These are phyloP conservation scores for Hydrozoanthus gracilis DNA, from an alignment of 92 coral and sea anemone species.

Conservation along the genomic window DNA sequence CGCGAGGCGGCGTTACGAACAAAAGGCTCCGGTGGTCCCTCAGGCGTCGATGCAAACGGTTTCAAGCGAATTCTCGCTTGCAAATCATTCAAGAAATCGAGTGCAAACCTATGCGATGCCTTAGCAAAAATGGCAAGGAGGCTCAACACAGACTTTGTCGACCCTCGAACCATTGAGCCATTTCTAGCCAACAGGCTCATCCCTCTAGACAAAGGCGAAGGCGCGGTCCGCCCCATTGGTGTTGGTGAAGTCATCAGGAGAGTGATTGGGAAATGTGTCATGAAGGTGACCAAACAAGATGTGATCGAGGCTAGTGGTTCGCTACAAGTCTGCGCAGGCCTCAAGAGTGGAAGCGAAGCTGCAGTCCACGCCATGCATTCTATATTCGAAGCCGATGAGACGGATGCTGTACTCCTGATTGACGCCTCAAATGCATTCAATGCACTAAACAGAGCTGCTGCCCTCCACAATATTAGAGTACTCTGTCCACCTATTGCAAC, in stretches of 20 bases:
- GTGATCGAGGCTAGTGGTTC: conserved; percentile 41
- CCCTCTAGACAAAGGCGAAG: too few species aligned
- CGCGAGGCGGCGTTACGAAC: conserved; percentile 28
- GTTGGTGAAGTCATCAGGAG: not conserved
- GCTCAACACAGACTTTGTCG: conserved; percentile 17
- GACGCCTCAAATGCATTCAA: conserved; percentile 32
- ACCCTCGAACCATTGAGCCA: conserved; percentile 13
- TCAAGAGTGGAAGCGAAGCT: conserved; percentile 41
- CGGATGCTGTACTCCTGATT: too few species aligned
- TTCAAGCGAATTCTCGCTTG: conserved; percentile 14
- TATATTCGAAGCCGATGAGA: conserved; percentile 44
- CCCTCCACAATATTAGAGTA: not conserved
- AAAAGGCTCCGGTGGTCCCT: conserved; percentile 47
- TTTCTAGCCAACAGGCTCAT: not conserved
- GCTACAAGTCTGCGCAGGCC: conserved; percentile 43
- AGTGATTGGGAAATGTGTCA: not conserved
- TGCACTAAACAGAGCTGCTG: not conserved
- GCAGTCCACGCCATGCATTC: conserved; percentile 56
- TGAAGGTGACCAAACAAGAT: conserved; percentile 13
- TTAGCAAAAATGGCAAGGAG: conserved; percentile 30
- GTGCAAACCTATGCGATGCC: conserved; percentile 27
- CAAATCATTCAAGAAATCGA: conserved; percentile 38
- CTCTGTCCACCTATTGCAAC: conserved; percentile 44
- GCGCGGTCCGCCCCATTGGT: conserved; percentile 23
- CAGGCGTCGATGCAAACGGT: conserved; percentile 46